phyloP scores from a whole-genome alignment of 2,888 invertebrate genomes.

The Drosophila robusta region DNA sequence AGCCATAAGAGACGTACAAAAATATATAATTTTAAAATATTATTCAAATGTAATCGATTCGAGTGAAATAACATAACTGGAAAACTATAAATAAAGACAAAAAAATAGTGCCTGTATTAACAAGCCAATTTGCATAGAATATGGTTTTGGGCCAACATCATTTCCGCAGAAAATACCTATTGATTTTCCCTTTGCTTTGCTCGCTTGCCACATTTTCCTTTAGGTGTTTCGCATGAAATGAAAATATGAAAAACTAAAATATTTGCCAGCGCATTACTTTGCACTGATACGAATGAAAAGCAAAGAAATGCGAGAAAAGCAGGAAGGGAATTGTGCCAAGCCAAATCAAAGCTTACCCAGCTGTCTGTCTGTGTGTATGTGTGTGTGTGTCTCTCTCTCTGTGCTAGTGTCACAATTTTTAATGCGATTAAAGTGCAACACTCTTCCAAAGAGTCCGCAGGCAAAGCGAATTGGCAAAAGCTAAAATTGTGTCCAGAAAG shows the following conservation, averaged over 20 bases:
- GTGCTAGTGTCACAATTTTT: slow-evolving; percentile 67
- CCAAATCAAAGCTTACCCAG: slow-evolving; percentile 42
- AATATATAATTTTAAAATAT: neutral
- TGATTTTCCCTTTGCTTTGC: slow-evolving; percentile 55
- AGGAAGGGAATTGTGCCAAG: slow-evolving; percentile 59
- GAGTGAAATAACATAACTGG: slow-evolving; percentile 5
- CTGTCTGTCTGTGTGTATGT: slow-evolving; percentile 9
- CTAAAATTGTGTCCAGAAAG: slow-evolving; percentile 20
- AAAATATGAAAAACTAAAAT: slow-evolving; percentile 52
- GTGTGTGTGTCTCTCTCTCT: slow-evolving; percentile 21
- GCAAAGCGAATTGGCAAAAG: slow-evolving; percentile 30
- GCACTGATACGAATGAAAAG: slow-evolving; percentile 35
- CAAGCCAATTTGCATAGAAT: slow-evolving; percentile 43
- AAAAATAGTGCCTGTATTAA: slow-evolving; percentile 16
- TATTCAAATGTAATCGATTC: slow-evolving; percentile 6
- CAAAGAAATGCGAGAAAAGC: slow-evolving; percentile 25
- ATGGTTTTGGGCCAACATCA: slow-evolving; percentile 19
- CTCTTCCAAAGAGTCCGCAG: slow-evolving; percentile 41
- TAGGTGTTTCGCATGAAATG: slow-evolving; percentile 19
- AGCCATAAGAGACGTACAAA: neutral
- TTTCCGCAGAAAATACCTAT: slow-evolving; percentile 50
- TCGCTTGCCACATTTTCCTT: slow-evolving; percentile 25
- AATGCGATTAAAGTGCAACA: slow-evolving; percentile 82
- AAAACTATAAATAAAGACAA: slow-evolving; percentile 1
- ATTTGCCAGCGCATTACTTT: slow-evolving; percentile 62